Conservation (phyloP, 1,140 invertebrate genomes). For the Paralvinella palmiformis region DNA sequence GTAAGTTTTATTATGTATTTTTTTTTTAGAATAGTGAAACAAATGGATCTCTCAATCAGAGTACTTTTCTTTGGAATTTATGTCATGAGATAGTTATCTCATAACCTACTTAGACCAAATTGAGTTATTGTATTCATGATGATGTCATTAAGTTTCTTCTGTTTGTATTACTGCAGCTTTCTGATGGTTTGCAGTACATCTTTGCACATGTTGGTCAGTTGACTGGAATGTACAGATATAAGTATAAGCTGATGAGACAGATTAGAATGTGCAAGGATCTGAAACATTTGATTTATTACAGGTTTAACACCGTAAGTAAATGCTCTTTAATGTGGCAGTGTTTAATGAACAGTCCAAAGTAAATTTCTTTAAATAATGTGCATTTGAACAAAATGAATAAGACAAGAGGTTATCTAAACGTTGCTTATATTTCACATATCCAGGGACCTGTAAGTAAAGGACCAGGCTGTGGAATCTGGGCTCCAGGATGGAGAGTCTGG, state of each 20-base stretch:
- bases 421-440: too few species aligned
- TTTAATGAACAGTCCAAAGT: too few species aligned
- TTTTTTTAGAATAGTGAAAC: too few species aligned
- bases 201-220: conserved; percentile 99
- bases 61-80: too few species aligned
- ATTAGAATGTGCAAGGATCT: conserved; percentile 99
- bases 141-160: neutral
- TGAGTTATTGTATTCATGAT: neutral
- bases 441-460: conserved; percentile 96
- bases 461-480: conserved; percentile 98
- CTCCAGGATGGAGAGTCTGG: conserved; percentile 99
- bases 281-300: conserved; percentile 98
- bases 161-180: conserved; percentile 60
- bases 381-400: too few species aligned
- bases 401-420: too few species aligned
- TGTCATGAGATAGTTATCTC: too few species aligned
- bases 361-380: too few species aligned
- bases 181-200: conserved; percentile 98
- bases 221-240: conserved; percentile 99
- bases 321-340: too few species aligned
- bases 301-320: conserved; percentile 87
- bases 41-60: too few species aligned
- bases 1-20: neutral
- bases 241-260: conserved; percentile 99
- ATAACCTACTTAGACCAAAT: too few species aligned